Base-by-base conservation (phyloP, 1,140 invertebrate species). In the Psix sp. region DNA sequence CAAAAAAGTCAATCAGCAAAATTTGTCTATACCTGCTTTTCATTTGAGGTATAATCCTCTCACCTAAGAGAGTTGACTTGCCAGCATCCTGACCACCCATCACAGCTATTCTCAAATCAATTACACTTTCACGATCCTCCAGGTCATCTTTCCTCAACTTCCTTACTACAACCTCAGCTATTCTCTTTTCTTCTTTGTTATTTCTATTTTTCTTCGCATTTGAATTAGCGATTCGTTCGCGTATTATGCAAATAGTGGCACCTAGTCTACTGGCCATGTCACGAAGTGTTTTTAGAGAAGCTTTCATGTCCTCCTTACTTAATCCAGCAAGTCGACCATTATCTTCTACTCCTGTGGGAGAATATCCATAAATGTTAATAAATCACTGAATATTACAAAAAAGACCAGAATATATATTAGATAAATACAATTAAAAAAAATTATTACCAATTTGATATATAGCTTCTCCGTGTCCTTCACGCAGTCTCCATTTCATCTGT, bases 61-160 rank as follows among this genome's bases (percentile, higher is more conserved):
- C 74, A 85, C 86, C 86, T 20, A 98, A 89, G 15, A 98, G 88
- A 2, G 96, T 98, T 17, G 95, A 97, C 83, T 98, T 98, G 2
- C 97, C 97, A 5, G 94, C 94, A 88, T 98, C 96, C 48, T 95
- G 95, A 78, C 94, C 95, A 0, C 97, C 97, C 77, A 98, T 90
- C 13, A 99, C 96, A 0, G 96, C 96, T 11, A 98, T 91, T 57
- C 97, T 88, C 14, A 98, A 87, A 80, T 98, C 96, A 38, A 96
- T 89, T 0, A 86, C 91, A 78, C 92, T 95, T 75, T 97, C 93
- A 77, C 96, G 94, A 81, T 97, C 94, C 81, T 98, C 85, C 26
- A 96, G 16, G 93, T 96, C 74, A 92, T 88, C 92, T 91, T 85
- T 86, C 31, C 83, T 77, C 35, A 94, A 92, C 90, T 98, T 98